Evolutionary conservation across 2,888 invertebrate genomes (phyloP).

Genomic region (Melanostoma mellinum): DNA sequence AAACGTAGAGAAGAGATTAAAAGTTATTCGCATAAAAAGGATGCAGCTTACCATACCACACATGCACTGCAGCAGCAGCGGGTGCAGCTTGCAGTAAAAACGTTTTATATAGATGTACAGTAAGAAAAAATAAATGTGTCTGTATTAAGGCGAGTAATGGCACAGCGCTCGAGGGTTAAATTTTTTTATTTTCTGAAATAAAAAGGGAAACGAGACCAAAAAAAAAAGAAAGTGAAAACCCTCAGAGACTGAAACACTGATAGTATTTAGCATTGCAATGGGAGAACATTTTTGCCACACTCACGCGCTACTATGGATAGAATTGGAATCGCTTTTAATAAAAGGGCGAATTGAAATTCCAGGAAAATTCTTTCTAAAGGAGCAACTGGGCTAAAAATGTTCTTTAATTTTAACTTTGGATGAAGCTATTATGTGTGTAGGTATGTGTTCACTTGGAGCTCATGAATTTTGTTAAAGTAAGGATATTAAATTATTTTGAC

Average conservation of each 20-base stretch:
- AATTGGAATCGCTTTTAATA: slow-evolving; percentile 25
- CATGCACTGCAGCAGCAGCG: not conserved
- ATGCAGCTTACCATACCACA: slow-evolving; percentile 35
- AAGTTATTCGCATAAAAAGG: slow-evolving; percentile 52
- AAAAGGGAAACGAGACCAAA: slow-evolving; percentile 28
- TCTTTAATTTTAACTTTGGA: not conserved
- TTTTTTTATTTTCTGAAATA: slow-evolving; percentile 29
- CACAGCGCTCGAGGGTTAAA: slow-evolving; percentile 27
- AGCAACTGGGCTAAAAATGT: not conserved
- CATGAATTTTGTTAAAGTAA: no score
- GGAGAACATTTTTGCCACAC: not conserved
- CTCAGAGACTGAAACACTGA: slow-evolving; percentile 28
- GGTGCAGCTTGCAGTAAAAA: slow-evolving; percentile 19
- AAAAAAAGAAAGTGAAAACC: slow-evolving; percentile 21
- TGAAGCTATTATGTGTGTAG: no score
- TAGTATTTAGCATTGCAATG: slow-evolving; percentile 9
- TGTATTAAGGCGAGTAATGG: slow-evolving; percentile 23
- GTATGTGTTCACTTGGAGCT: no score
- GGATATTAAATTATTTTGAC: no score
- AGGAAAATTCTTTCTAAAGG: slow-evolving; percentile 4
- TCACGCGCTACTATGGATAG: not conserved
- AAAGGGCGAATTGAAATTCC: slow-evolving; percentile 21
- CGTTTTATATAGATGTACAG: slow-evolving; percentile 28
- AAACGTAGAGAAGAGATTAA: slow-evolving; percentile 55
- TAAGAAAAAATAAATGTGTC: slow-evolving; percentile 24